Evolutionary conservation across 2,888 invertebrate genomes (phyloP).

Genomic region (Portevinia maculata): DNA sequence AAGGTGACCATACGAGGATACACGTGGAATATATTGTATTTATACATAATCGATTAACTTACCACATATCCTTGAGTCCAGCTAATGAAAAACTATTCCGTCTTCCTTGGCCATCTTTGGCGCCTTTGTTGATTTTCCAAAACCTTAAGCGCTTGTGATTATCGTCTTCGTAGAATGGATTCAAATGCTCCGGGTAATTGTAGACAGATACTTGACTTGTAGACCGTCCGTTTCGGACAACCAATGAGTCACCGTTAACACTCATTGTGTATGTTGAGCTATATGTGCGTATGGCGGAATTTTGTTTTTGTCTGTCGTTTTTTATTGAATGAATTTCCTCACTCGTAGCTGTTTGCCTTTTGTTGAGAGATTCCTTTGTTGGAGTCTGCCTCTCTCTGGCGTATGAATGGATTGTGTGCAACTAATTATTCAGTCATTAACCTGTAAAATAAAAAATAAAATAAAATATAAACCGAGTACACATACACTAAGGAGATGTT

Average conservation of each 20-base stretch:
- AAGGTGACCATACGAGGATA: no score
- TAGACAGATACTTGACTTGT: constrained; percentile 84
- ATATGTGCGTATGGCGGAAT: constrained; percentile 5
- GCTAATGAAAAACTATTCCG: constrained; percentile 86
- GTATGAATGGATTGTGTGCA: constrained; percentile 52
- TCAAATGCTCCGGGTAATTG: constrained; percentile 90
- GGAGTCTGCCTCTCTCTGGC: constrained; percentile 42
- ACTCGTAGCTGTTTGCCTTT: constrained; percentile 19
- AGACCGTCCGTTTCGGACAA: constrained; percentile 78
- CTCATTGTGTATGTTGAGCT: constrained; percentile 73
- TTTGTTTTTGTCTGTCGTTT: not conserved
- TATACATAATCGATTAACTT: constrained; percentile 78
- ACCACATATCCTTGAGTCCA: constrained; percentile 86
- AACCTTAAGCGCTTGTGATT: constrained; percentile 86
- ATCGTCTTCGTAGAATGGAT: constrained; percentile 89
- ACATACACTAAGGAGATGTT: constrained; percentile 5
- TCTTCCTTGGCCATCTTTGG: constrained; percentile 76
- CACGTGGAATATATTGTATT: not conserved
- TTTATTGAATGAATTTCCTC: constrained; percentile 41
- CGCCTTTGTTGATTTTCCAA: constrained; percentile 83
- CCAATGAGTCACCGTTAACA: constrained; percentile 76
- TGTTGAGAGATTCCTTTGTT: constrained; percentile 53
- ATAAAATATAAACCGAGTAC: constrained; percentile 12
- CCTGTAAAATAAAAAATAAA: constrained; percentile 37
- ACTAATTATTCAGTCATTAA: constrained; percentile 69